Evolutionary conservation across 2,797 vertebrate genomes (phyloP), one percentile per base, ranked within the genome.

Genomic region (Dicrostonyx torquatus): DNA sequence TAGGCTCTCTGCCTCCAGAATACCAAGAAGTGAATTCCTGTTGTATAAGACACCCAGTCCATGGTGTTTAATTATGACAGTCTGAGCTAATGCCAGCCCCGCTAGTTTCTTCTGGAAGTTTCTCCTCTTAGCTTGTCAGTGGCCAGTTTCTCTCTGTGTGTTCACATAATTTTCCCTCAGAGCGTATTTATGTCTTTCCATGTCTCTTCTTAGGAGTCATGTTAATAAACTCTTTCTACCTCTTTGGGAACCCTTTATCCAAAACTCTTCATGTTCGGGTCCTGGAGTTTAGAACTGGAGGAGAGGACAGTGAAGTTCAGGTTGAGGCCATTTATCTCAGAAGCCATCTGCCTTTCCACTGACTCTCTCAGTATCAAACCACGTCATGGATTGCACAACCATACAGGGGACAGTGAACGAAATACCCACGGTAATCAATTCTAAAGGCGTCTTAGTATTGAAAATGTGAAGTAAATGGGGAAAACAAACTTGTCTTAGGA

Each of bases 11-110:
- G 62, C 17, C 43, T 50, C 8, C 43, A 78, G 90, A 85, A 50
- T 14, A 8, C n/a, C 37, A 64, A 53, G 15, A 78, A 64, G 40
- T 24, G 24, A 70, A 31, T 45, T 55, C 6, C 37, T 60, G 1
- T 3, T n/a, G 5, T 12, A 26, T 58, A 48, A 58, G 13, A n/a
- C 37, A n/a, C 8, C 2, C 22, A 1, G 14, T 8, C 1, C 0
- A 11, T 24, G 18, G 24, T 26, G 22, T 62, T 70, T 37, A 82
- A 22, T 40, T 34, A 34, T 37, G 20, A 45, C 5, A 18, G 22
- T 24, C 26, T n/a, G 14, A 60, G 40, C 4, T 50, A 84, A 48
- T n/a, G 20, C 45, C 53, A 37, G 14, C 24, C 53, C 14, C 50
- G 4, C 20, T 82, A 37, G 5, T 37, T 82, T 95, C 73, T 70